Evolutionary conservation across 2,797 vertebrate species (phyloP), one percentile per base, ranked within the genome.

Genomic region (Melanotaenia pygmaea): DNA sequence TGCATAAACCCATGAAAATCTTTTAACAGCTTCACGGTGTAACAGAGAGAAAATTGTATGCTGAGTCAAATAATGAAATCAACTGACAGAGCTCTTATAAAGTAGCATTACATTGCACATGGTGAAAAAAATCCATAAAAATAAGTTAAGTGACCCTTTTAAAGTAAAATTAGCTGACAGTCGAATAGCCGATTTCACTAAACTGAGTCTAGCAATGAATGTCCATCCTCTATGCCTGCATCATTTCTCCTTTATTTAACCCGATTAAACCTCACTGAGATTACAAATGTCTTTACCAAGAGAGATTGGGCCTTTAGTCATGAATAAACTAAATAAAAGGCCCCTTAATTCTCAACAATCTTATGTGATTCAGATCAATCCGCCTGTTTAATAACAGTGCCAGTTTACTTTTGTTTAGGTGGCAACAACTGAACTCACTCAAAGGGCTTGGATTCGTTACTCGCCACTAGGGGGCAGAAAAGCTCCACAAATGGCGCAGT

Each of bases 401-500:
- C 61, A 30, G 34, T 63, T 74, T 64, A 74, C 40, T 67, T 51
- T 68, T 58, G 43, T 56, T 80, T 47, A 72, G 69, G 34, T 59
- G 24, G 74, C 56, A 30, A 54, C 51, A 70, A 74, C 76, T 79
- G 3, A 82, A 56, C 32, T 18, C 32, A 2, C 30, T 40, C 12
- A 11, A 16, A 20, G 1, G 4, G 22, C 12, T 77, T 22, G 13
- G 64, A 0, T 77, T 37, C 47, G 3, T 12, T 0, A 2, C 4
- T 77, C 10, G 72, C 8, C 94, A 77, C 92, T 89, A 94, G 94
- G 90, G 90, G 93, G 91, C 93, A 91, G 89, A 89, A 91, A 89
- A 84, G 92, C 84, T 91, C 92, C 85, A 91, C 81, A 87, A 86
- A 75, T 20, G 37, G 64, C 11, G 28, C 47, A n/a, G 16, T 34